These are phyloP conservation scores for Meloidogyne floridensis DNA, from an alignment of 1,140 invertebrate genomes.

Conservation along the genomic window DNA sequence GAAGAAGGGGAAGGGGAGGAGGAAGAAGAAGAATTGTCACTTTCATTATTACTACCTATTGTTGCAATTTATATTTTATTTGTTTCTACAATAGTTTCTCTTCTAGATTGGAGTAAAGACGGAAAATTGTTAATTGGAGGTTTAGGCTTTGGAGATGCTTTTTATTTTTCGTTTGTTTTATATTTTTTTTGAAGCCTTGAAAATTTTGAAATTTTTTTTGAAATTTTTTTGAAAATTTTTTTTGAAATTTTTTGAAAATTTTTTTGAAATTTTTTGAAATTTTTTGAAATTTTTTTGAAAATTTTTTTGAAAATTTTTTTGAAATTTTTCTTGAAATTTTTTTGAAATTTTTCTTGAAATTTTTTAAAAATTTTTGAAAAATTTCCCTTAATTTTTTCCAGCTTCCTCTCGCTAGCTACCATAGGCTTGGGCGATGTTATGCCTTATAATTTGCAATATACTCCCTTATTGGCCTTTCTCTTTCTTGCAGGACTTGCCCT, in stretches of 20 bases:
- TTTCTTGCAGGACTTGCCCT: constrained; percentile 45
- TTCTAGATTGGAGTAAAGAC: constrained; percentile 32
- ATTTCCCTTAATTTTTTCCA: not conserved
- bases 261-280: not conserved
- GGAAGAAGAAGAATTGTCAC: constrained; percentile 33
- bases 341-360: no score
- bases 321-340: not conserved
- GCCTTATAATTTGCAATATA: constrained; percentile 52
- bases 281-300: no score
- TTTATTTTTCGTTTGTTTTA: constrained; percentile 40
- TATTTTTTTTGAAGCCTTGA: not conserved
- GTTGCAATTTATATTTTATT: constrained; percentile 40
- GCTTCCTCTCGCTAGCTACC: constrained; percentile 28
- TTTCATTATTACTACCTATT: constrained; percentile 35
- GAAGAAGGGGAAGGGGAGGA: not conserved
- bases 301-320: not conserved
- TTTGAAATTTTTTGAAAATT: not conserved
- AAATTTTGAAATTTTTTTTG: no score
- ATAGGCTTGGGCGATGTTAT: constrained; percentile 50
- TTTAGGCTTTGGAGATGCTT: constrained; percentile 35
- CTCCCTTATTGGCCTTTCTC: constrained; percentile 43
- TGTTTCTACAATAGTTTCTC: constrained; percentile 30
- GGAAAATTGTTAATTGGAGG: not conserved
- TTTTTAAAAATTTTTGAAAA: not conserved
- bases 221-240: not conserved